Conservation (phyloP, 2,888 invertebrate genomes). For the Seira ritae region DNA sequence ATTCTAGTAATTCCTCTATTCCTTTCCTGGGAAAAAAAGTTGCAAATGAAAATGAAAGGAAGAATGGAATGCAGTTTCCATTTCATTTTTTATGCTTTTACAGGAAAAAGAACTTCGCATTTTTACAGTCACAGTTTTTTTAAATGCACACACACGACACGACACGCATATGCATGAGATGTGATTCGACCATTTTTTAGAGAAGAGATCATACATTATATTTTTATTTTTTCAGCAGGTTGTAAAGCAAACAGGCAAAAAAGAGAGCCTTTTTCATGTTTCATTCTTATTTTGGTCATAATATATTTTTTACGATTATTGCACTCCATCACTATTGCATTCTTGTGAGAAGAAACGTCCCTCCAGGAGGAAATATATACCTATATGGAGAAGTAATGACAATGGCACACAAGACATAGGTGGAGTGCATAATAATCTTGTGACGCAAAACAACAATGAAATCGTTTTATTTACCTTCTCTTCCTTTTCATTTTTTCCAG, state of each 20-base stretch:
- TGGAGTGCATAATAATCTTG: conserved; percentile 43
- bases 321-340: neutral
- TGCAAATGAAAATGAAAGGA: too few relatives aligned
- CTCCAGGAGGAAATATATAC: conserved; percentile 20
- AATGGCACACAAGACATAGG: too few relatives aligned
- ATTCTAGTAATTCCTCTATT: neutral
- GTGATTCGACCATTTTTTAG: neutral
- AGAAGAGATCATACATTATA: neutral
- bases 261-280: neutral
- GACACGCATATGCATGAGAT: conserved; percentile 25
- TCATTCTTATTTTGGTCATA: neutral
- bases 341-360: neutral
- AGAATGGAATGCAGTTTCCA: conserved; percentile 30
- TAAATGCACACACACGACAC: conserved; percentile 25
- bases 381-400: too few relatives aligned
- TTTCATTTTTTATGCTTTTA: conserved; percentile 1
- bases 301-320: conserved; percentile 40
- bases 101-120: neutral
- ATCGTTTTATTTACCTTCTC: neutral
- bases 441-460: conserved; percentile 9
- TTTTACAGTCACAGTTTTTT: neutral
- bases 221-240: conserved; percentile 28
- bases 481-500: conserved; percentile 27
- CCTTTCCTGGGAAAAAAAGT: neutral
- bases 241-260: too few relatives aligned